Conservation (phyloP, 2,797 vertebrate genomes). For the Hipposideros larvatus region DNA sequence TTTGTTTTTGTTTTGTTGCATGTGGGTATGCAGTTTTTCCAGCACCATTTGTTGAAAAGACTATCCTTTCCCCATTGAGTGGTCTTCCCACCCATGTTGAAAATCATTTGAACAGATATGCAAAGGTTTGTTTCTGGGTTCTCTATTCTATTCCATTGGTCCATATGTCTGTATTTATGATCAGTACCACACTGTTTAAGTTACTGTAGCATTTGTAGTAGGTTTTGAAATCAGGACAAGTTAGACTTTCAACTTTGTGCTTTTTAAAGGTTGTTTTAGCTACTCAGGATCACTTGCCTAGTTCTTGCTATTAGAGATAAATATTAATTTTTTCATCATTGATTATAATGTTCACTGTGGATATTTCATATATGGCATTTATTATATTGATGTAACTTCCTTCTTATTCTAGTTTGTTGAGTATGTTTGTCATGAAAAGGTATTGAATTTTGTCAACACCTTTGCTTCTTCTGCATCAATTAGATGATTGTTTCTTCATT, state of each 20-base stretch:
- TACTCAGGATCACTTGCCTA: not conserved
- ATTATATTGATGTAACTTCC: not conserved
- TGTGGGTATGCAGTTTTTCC: not conserved
- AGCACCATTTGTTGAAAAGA: not conserved
- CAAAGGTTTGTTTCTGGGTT: not conserved
- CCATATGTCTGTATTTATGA: not conserved
- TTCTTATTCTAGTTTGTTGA: not conserved
- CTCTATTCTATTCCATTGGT: not conserved
- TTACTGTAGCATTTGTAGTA: not conserved
- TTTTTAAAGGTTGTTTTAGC: conserved; percentile 42
- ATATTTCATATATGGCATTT: not conserved
- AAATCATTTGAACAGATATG: not conserved
- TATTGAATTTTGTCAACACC: not conserved
- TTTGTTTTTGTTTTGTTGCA: not conserved
- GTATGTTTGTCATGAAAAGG: not conserved
- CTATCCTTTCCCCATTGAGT: not conserved
- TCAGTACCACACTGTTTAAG: not conserved
- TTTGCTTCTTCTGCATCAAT: not conserved
- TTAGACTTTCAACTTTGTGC: not conserved
- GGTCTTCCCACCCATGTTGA: not conserved
- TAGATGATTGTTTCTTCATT: not conserved
- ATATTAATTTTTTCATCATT: not conserved
- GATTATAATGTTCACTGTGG: not conserved
- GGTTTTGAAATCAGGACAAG: not conserved
- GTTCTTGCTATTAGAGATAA: not conserved